phyloP scores from a whole-genome alignment of 2,797 vertebrate genomes.

The Acrossocheilus fasciatus region DNA sequence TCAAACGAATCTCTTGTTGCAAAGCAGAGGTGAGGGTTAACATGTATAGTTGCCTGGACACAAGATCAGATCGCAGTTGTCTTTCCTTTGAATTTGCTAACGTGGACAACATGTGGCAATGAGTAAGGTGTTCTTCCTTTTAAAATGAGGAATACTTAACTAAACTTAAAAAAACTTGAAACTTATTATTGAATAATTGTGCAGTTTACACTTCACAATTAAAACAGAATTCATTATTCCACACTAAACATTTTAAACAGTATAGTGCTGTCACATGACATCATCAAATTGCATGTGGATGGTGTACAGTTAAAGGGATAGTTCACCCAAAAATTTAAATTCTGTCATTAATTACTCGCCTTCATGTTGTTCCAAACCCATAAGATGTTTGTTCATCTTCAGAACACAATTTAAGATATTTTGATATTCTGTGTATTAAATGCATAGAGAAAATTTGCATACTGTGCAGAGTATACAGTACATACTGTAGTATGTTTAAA shows the following conservation, averaged over 20 bases:
- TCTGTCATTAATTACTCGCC: too few species aligned
- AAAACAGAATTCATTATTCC: too few species aligned
- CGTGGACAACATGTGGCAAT: neutral
- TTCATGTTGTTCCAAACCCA: too few species aligned
- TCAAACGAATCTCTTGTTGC: neutral
- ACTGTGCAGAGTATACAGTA: neutral
- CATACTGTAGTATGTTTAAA: neutral
- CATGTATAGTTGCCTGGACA: neutral
- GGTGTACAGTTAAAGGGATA: neutral
- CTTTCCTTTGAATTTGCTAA: neutral
- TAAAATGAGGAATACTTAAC: neutral
- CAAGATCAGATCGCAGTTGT: slow-evolving; percentile 2
- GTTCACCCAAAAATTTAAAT: too few species aligned
- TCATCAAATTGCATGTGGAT: neutral
- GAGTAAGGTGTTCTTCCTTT: neutral
- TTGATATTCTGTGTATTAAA: neutral
- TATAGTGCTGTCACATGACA: neutral
- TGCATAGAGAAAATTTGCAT: neutral
- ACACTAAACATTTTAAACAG: neutral
- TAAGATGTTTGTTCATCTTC: too few species aligned
- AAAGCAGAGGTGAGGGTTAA: neutral
- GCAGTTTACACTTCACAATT: neutral
- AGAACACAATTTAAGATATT: too few species aligned
- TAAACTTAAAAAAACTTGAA: neutral
- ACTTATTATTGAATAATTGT: neutral